These are phyloP conservation scores for Drosophila barbarae DNA, from an alignment of 2,888 invertebrate species.

Conservation along the genomic window DNA sequence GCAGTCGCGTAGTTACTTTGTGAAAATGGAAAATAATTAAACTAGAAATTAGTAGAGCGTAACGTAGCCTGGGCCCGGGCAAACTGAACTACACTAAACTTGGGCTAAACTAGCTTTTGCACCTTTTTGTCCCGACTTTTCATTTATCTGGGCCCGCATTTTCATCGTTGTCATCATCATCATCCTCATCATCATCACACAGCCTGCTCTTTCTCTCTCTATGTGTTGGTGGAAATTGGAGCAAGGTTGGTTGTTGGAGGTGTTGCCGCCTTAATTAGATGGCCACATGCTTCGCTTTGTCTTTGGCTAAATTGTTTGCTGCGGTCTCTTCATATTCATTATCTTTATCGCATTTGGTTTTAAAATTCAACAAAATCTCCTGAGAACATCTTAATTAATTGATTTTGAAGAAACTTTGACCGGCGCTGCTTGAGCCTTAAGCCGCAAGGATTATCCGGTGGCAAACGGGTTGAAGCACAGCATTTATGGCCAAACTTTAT, in stretches of 20 bases:
- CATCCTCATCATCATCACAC: not conserved
- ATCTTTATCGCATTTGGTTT: conserved; percentile 13
- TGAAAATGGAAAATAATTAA: conserved; percentile 70
- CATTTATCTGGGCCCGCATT: conserved; percentile 37
- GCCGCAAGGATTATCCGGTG: conserved; percentile 19
- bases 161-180: conserved; percentile 1
- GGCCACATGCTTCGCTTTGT: conserved; percentile 27
- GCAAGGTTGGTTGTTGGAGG: conserved; percentile 56
- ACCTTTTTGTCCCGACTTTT: conserved; percentile 36
- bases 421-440: not conserved
- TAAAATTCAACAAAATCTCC: conserved; percentile 2
- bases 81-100: conserved; percentile 16
- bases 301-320: conserved; percentile 15
- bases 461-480: conserved; percentile 12
- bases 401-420: conserved; percentile 31
- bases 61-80: conserved; percentile 44
- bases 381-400: conserved; percentile 26
- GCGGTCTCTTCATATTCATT: conserved; percentile 16
- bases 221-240: conserved; percentile 27
- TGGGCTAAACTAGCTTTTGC: conserved; percentile 36
- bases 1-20: conserved; percentile 62
- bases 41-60: conserved; percentile 72
- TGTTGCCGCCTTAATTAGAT: conserved; percentile 55
- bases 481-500: conserved; percentile 37
- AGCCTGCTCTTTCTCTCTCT: conserved; percentile 7